These are phyloP conservation scores for Merluccius polli DNA, from an alignment of 2,797 vertebrate species.

Conservation along the genomic window DNA sequence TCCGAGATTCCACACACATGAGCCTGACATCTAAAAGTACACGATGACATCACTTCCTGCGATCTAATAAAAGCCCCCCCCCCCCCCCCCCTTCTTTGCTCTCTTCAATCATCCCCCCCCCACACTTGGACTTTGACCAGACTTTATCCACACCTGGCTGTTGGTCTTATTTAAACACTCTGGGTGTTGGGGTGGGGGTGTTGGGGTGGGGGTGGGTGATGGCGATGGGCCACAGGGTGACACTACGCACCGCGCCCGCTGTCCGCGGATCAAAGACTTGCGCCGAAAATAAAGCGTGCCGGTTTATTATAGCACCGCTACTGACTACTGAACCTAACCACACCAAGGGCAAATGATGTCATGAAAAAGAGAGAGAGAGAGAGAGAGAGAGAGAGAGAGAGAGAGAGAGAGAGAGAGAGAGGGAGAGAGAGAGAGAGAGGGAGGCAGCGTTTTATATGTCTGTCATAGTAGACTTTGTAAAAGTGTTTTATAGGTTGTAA, in stretches of 20 bases:
- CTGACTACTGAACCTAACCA: conserved; percentile 55
- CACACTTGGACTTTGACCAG: conserved; percentile 41
- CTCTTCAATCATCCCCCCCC: conserved; percentile 27
- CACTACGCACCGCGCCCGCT: not conserved
- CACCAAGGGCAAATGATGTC: conserved; percentile 63
- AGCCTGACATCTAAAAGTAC: not conserved
- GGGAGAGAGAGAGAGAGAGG: not conserved
- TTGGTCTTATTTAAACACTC: conserved; percentile 48
- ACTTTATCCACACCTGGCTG: conserved; percentile 43
- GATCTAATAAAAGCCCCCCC: not conserved
- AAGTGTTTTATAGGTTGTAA: conserved; percentile 1
- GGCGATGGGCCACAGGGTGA: not conserved
- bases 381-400: conserved; percentile 4
- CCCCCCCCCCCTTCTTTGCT: not conserved
- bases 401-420: not conserved
- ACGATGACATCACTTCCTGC: conserved; percentile 2
- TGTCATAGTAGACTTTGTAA: not conserved
- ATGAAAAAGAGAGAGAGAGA: conserved; percentile 25
- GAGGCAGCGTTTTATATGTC: not conserved
- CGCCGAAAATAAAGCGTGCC: conserved; percentile 53
- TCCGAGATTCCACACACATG: not conserved
- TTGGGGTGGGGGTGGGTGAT: conserved; percentile 33
- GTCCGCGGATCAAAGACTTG: conserved; percentile 51
- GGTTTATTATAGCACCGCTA: conserved; percentile 63
- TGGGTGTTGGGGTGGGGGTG: conserved; percentile 50